Base-by-base conservation (phyloP, 2,113 vertebrate genomes). In the Holacanthus passer region DNA sequence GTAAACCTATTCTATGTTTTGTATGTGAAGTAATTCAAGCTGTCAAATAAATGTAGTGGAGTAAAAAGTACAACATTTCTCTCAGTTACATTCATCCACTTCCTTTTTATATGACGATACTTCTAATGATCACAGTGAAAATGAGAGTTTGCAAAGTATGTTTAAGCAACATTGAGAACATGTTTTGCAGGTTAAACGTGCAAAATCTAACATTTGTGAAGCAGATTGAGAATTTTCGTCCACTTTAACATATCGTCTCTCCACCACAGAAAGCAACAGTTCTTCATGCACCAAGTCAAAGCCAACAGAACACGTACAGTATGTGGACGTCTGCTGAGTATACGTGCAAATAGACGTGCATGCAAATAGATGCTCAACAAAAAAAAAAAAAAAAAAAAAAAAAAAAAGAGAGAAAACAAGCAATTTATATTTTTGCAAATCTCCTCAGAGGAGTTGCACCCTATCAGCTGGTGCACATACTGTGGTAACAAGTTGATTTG, bases 401-500 rank as follows among this genome's bases (percentile, higher is more conserved):
- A n/a, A n/a, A n/a, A n/a, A 72, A 63, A 41, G 1, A 43, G n/a
- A 77, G 37, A 74, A 85, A 63, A 72, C 53, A 60, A 59, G 72
- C 76, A 17, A 81, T 82, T 82, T 86, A 75, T 77, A 81, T 82
- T 72, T n/a, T 81, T 71, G 65, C 31, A 87, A 77, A 87, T 81
- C 29, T 71, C 45, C 56, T 63, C 73, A 10, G 50, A 82, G 74
- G 75, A 82, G 80, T 73, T 87, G 55, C 71, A 85, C 60, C 41
- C 70, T 75, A 81, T 89, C 83, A 87, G 88, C 85, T 90, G 89
- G 41, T 82, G 79, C 60, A 77, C 79, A 79, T 84, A 62, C 52
- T 83, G 81, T 84, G 84, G 84, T 83, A 81, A 88, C 86, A 87
- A 92, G 86, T 90, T 88, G 89, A 89, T 85, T 69, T 88, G 70